phyloP scores from a whole-genome alignment of 1,140 invertebrate genomes.

The Cecropterus lyciades region DNA sequence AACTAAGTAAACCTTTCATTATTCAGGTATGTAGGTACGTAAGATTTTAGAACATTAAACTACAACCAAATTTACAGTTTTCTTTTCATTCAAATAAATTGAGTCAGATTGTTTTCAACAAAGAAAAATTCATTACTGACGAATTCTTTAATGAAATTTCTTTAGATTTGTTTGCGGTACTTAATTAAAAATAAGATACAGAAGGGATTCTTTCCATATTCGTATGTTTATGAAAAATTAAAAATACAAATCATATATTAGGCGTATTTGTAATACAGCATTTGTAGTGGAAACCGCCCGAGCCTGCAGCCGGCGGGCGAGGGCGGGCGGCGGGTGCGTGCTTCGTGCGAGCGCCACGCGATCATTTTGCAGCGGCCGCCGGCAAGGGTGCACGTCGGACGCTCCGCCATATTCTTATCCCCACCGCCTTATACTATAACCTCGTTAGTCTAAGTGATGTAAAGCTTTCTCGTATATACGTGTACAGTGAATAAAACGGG shows the following conservation, averaged over 20 bases:
- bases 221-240: slow-evolving; percentile 1
- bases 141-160: too few relatives aligned
- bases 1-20: too few relatives aligned
- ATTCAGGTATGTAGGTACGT: too few relatives aligned
- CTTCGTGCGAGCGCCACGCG: slow-evolving; percentile 58
- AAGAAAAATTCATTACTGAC: too few relatives aligned
- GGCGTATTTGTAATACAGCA: slow-evolving; percentile 38
- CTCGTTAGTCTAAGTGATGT: slow-evolving; percentile 74
- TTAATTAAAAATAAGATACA: too few relatives aligned
- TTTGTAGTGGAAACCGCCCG: slow-evolving; percentile 41
- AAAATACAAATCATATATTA: slow-evolving; percentile 25
- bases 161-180: too few relatives aligned
- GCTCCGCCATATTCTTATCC: slow-evolving; percentile 36
- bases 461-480: slow-evolving; percentile 54
- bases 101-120: too few relatives aligned
- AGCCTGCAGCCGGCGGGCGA: slow-evolving; percentile 47
- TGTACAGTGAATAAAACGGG: slow-evolving; percentile 46
- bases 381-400: slow-evolving; percentile 62
- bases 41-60: too few relatives aligned
- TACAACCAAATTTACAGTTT: too few relatives aligned
- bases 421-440: slow-evolving; percentile 61
- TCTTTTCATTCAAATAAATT: too few relatives aligned
- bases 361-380: slow-evolving; percentile 67
- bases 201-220: too few relatives aligned
- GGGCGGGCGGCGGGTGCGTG: slow-evolving; percentile 55